Evolutionary conservation across 2,113 vertebrate genomes (phyloP).

Genomic region (Dinomys branickii): DNA sequence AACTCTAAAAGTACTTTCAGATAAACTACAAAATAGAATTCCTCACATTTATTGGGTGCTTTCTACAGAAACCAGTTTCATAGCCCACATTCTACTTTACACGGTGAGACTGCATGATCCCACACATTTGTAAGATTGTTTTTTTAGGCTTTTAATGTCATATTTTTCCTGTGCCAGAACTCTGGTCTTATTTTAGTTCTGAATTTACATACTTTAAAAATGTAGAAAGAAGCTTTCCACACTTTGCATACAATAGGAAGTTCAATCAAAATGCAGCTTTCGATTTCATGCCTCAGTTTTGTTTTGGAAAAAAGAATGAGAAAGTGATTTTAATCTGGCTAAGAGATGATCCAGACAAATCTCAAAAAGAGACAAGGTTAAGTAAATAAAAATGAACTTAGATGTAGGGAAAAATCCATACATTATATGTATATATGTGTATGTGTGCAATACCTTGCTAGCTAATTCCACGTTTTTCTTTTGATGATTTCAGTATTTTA

Average conservation of each 20-base stretch:
- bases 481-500: neutral
- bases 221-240: neutral
- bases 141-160: neutral
- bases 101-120: neutral
- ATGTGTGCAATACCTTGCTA: neutral
- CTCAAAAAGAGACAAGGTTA: neutral
- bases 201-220: neutral
- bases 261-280: neutral
- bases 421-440: neutral
- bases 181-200: neutral
- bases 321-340: neutral
- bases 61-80: slow-evolving; percentile 57
- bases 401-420: neutral
- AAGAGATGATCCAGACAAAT: neutral
- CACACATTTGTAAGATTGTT: neutral
- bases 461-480: neutral
- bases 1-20: slow-evolving; percentile 57
- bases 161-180: neutral
- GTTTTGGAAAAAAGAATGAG: neutral
- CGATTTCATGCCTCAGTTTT: neutral
- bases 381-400: neutral
- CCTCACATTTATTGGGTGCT: neutral
- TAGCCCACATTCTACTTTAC: slow-evolving; percentile 23
- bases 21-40: slow-evolving; percentile 58
- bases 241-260: neutral